Evolutionary conservation across 2,113 vertebrate genomes (phyloP).

Genomic region (Chinchilla lanigera): DNA sequence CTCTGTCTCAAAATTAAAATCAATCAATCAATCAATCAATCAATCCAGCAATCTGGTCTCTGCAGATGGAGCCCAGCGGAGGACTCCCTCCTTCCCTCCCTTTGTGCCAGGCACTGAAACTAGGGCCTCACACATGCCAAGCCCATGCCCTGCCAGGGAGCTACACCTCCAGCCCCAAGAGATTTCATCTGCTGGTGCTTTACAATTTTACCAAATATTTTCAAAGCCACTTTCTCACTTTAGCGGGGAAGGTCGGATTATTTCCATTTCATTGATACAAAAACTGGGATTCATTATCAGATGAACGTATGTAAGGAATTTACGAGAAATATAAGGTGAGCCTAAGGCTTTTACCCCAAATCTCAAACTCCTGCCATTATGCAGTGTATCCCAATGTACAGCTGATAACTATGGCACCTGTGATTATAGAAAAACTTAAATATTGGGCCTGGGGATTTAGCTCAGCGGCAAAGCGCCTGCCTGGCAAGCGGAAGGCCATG

Average conservation of each 20-base stretch:
- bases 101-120: not conserved
- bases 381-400: not conserved
- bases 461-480: no score
- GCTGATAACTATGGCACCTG: not conserved
- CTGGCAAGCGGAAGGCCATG: no score
- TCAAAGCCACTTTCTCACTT: not conserved
- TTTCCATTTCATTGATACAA: not conserved
- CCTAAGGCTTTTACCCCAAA: not conserved
- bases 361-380: not conserved
- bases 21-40: no score
- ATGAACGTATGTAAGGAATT: not conserved
- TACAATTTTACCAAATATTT: not conserved
- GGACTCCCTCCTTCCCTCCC: no score
- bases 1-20: not conserved
- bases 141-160: not conserved
- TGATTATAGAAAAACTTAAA: not conserved
- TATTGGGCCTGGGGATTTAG: not conserved
- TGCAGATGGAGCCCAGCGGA: not conserved
- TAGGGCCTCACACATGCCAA: not conserved
- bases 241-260: not conserved
- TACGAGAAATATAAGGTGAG: not conserved
- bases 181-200: not conserved
- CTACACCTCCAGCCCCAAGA: not conserved
- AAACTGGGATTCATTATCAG: not conserved
- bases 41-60: not conserved